Percentiles rank a stretch among this genome's conserved stretches.
phyloP scores from a whole-genome alignment of 1,140 invertebrate species.

The Drosophila pandora region DNA sequence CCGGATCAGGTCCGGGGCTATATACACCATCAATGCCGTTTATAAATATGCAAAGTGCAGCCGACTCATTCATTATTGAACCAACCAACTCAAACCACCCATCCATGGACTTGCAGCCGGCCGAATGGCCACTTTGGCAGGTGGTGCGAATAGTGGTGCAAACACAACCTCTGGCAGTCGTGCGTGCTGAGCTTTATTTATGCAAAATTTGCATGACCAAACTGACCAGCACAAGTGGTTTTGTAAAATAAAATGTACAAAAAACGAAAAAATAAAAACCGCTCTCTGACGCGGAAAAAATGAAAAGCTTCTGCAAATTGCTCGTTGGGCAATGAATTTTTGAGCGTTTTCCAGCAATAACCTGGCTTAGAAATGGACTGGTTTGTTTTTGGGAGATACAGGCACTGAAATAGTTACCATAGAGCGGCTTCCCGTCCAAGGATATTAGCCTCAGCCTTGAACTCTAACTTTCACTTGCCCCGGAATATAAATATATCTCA shows the following conservation, averaged over 20 bases:
- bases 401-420: conserved; percentile 25
- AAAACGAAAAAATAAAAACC: conserved; percentile 7
- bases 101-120: conserved; percentile 13
- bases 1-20: not conserved
- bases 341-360: not conserved
- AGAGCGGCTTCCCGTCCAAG: conserved; percentile 12
- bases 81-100: conserved; percentile 27
- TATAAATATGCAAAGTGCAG: conserved; percentile 57
- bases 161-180: conserved; percentile 26
- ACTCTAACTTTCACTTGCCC: conserved; percentile 33
- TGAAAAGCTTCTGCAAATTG: conserved; percentile 52
- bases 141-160: not conserved
- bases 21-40: conserved; percentile 45
- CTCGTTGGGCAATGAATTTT: conserved; percentile 49
- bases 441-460: conserved; percentile 28
- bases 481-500: conserved; percentile 1
- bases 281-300: conserved; percentile 11
- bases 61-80: conserved; percentile 57
- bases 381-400: conserved; percentile 12
- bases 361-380: not conserved
- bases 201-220: conserved; percentile 58
- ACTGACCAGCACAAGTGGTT: conserved; percentile 39
- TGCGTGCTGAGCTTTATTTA: conserved; percentile 54
- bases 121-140: conserved; percentile 6
- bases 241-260: conserved; percentile 27